These are phyloP conservation scores for Amniataba percoides DNA, from an alignment of 2,797 vertebrate genomes.

Conservation along the genomic window DNA sequence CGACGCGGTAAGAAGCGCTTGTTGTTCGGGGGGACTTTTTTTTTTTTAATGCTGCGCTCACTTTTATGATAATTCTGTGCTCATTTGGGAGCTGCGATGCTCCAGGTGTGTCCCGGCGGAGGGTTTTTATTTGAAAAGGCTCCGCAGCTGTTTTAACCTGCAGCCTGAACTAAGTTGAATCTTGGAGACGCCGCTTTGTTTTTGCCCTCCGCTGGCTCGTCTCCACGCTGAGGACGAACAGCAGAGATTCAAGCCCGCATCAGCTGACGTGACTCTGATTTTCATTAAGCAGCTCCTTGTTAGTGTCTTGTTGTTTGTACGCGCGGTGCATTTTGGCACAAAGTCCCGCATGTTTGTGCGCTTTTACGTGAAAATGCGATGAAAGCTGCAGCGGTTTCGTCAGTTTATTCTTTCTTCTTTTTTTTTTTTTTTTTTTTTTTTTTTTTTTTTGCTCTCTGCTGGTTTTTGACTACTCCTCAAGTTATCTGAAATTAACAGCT, in stretches of 20 bases:
- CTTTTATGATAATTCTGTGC: slow-evolving; percentile 13
- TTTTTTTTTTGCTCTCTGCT: background rate
- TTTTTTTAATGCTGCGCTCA: slow-evolving; percentile 49
- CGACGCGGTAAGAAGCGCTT: too few relatives aligned
- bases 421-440: background rate
- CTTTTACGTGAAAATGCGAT: too few relatives aligned
- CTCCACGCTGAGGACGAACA: background rate
- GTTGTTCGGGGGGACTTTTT: too few relatives aligned
- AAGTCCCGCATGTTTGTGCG: too few relatives aligned
- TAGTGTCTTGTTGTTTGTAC: too few relatives aligned
- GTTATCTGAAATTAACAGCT: slow-evolving; percentile 19
- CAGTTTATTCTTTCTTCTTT: background rate
- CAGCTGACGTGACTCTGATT: background rate
- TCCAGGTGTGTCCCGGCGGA: slow-evolving; percentile 35
- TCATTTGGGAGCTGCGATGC: slow-evolving; percentile 36
- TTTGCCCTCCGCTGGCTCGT: slow-evolving; percentile 1
- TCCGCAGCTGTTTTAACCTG: background rate
- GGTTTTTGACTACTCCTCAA: slow-evolving; percentile 24
- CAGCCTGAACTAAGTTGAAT: slow-evolving; percentile 41
- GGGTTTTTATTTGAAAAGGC: fast-evolving
- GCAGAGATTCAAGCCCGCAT: background rate
- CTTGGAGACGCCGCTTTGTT: background rate
- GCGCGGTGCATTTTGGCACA: too few relatives aligned
- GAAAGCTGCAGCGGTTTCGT: too few relatives aligned
- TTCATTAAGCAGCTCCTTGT: background rate